These are phyloP conservation scores for Ichneumoninae sp. DNA, from an alignment of 2,888 invertebrate species.

Conservation along the genomic window DNA sequence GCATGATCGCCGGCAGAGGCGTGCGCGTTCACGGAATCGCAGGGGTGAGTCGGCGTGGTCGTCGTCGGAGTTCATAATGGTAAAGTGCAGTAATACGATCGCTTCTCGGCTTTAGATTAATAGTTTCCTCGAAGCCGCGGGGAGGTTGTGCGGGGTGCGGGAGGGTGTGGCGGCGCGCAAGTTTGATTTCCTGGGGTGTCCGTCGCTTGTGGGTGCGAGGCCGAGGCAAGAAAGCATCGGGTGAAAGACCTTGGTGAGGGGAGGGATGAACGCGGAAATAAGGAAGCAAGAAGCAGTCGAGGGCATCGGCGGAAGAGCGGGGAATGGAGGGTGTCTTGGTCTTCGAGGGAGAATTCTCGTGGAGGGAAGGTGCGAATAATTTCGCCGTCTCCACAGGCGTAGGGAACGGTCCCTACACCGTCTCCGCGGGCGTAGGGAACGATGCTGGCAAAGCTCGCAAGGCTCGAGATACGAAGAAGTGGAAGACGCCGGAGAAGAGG, in stretches of 20 bases:
- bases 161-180: constrained; percentile 47
- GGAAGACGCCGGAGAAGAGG: constrained; percentile 58
- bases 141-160: constrained; percentile 23
- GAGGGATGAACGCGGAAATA: constrained; percentile 48
- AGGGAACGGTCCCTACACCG: constrained; percentile 62
- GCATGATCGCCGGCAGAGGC: constrained; percentile 30
- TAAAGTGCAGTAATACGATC: constrained; percentile 78
- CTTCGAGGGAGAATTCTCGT: constrained; percentile 52
- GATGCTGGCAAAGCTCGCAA: constrained; percentile 35
- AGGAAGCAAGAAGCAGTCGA: constrained; percentile 62
- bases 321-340: constrained; percentile 45
- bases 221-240: constrained; percentile 40
- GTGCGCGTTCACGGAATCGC: constrained; percentile 41
- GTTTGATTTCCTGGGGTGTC: constrained; percentile 69
- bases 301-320: constrained; percentile 45
- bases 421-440: constrained; percentile 64
- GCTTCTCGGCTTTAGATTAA: constrained; percentile 75
- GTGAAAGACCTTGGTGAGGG: constrained; percentile 31
- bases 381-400: constrained; percentile 66
- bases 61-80: constrained; percentile 76
- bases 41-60: constrained; percentile 48
- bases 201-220: constrained; percentile 34
- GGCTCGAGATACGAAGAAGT: constrained; percentile 19
- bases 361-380: constrained; percentile 75
- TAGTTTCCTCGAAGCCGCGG: constrained; percentile 71